Conservation (phyloP, 92 coral and sea anemone species). For the Galaxea fascicularis region DNA sequence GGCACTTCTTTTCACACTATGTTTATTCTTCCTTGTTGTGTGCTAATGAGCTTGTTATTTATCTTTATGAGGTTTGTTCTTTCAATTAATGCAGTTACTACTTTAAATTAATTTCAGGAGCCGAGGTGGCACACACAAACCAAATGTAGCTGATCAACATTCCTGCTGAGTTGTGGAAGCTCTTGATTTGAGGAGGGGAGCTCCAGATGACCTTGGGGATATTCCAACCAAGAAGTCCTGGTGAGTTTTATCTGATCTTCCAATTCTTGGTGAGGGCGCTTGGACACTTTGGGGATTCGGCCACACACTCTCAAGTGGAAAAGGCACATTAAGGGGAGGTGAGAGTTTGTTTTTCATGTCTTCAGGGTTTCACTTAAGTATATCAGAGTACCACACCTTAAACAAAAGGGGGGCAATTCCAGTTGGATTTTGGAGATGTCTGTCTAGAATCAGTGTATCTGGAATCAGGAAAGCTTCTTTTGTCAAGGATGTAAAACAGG, state of each 20-base stretch:
- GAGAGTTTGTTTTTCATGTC: constrained; percentile 28
- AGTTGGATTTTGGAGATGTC: background rate
- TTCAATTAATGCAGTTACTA: background rate
- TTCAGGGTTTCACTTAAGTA: constrained; percentile 3
- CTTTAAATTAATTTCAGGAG: background rate
- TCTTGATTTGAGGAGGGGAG: background rate
- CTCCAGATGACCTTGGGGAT: constrained; percentile 13
- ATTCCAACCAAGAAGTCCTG: constrained; percentile 24
- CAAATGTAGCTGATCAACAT: background rate
- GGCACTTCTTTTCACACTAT: no score
- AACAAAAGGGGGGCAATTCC: background rate
- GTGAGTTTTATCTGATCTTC: background rate
- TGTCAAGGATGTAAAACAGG: constrained; percentile 8
- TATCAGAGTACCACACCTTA: constrained; percentile 6
- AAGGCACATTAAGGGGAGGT: constrained; percentile 10
- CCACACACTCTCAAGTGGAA: constrained; percentile 1
- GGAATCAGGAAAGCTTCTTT: background rate
- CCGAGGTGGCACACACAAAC: constrained; percentile 9
- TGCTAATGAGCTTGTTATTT: no score
- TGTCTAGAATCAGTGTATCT: constrained; percentile 7
- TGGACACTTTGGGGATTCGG: constrained; percentile 12
- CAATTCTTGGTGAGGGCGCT: background rate
- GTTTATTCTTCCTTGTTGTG: no score
- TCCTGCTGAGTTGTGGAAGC: constrained; percentile 8
- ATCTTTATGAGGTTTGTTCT: background rate